Evolutionary conservation across 2,797 vertebrate species (phyloP).

Genomic region (Lerista edwardsae): DNA sequence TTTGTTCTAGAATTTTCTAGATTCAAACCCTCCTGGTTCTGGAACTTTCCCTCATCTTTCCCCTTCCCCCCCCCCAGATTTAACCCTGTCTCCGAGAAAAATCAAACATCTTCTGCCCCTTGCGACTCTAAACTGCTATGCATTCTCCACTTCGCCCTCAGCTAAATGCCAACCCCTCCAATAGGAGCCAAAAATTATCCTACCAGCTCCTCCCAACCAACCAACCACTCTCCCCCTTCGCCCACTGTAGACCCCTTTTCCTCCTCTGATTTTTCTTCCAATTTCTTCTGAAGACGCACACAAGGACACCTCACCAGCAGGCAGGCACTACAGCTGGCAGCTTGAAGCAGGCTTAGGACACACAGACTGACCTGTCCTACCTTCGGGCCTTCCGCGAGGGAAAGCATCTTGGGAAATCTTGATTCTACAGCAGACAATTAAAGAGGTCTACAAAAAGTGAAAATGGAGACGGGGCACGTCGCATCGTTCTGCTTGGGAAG

Average conservation of each 20-base stretch:
- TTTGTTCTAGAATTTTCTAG: neutral
- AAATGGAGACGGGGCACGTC: conserved; percentile 2
- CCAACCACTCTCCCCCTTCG: neutral
- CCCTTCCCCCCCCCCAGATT: neutral
- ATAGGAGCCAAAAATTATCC: neutral
- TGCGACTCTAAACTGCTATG: neutral
- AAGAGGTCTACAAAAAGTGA: conserved; percentile 21
- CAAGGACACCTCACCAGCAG: neutral
- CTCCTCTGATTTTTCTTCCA: neutral
- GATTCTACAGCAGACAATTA: neutral
- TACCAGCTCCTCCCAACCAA: neutral
- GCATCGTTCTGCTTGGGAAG: neutral
- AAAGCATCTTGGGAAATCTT: neutral
- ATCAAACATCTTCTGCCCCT: neutral
- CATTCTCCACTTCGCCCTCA: neutral
- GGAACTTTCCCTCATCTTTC: neutral
- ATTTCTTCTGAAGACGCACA: neutral
- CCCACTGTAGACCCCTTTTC: neutral
- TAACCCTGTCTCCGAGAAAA: neutral
- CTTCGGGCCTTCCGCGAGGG: neutral
- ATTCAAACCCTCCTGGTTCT: neutral
- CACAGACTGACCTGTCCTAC: neutral
- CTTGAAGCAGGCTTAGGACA: neutral
- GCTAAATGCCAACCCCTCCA: neutral
- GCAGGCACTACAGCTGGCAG: neutral